A percentile compares a stretch with the other conserved stretches of the same genome.
Conservation (phyloP, 2,113 vertebrate species). For the Heterochromis multidens region DNA sequence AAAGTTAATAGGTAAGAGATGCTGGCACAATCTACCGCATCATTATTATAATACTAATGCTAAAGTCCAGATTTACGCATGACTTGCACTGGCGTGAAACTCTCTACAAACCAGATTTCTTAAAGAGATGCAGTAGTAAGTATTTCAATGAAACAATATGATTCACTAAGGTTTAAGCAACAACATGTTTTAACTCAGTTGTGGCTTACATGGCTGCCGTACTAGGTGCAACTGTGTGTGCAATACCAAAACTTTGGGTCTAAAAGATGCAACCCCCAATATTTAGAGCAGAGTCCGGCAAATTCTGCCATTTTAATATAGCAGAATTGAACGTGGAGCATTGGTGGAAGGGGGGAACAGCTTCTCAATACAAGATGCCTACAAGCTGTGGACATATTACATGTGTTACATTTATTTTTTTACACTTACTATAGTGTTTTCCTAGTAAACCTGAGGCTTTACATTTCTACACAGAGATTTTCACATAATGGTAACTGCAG, state of each 20-base stretch:
- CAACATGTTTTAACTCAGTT: neutral
- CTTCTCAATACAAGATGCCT: too few relatives aligned
- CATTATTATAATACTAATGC: neutral
- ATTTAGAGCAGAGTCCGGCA: neutral
- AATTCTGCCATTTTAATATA: neutral
- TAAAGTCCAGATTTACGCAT: neutral
- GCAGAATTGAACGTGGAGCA: neutral
- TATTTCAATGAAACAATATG: neutral
- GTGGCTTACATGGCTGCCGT: too few relatives aligned
- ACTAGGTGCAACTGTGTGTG: too few relatives aligned
- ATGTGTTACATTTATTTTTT: neutral
- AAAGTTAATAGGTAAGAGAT: neutral
- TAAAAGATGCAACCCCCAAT: too few relatives aligned
- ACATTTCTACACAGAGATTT: neutral
- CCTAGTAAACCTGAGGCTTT: neutral
- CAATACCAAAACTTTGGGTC: too few relatives aligned
- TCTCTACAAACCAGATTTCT: too few relatives aligned
- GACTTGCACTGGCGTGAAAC: neutral
- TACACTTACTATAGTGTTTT: neutral
- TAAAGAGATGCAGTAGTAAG: neutral
- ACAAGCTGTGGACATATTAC: too few relatives aligned
- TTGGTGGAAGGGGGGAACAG: neutral
- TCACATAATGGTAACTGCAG: neutral
- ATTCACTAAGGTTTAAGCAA: neutral
- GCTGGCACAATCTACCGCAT: neutral